Evolutionary conservation across 2,797 vertebrate genomes (phyloP), one percentile per base, ranked within the genome.

Genomic region (Potorous gilbertii): DNA sequence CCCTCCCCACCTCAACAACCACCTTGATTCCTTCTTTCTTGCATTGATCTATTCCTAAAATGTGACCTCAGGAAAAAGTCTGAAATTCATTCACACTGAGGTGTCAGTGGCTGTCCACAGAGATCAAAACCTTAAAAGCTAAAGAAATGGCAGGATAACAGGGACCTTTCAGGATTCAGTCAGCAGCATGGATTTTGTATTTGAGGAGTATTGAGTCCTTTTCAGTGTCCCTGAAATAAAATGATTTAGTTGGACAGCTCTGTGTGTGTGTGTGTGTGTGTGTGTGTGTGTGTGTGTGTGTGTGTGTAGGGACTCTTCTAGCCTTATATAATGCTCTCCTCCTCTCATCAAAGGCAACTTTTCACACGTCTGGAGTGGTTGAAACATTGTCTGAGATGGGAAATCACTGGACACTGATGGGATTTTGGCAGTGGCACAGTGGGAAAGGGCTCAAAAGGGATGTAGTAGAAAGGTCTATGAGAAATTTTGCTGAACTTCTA

Each of bases 71-170:
- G 31, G 31, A 34, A 34, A 62, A 62, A 31, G 31, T 62, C 31
- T 62, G 57, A 62, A 62, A 62, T 62, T 13, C 29, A 81, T 96
- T 95, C 34, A 93, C 92, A 91, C 29, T 54, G 5, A 92, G 54
- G 54, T 55, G 18, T 29, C 93, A 94, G 89, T 31, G 18, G 89
- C 27, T 55, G 55, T 74, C 46, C 92, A n/a, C n/a, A 55, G 40
- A 56, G 50, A 34, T 66, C 59, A 56, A 94, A 96, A 31, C 34
- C 54, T 92, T 52, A 92, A 90, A 92, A 90, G 46, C 18, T 90
- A 27, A 90, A 92, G 92, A 29, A 94, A 90, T 55, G 31, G 4
- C 90, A 52, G 16, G 54, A 5, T 4, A 55, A 52, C 55, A 87
- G 8, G 55, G 21, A 55, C 46, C 94, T 59, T 92, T n/a, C 9